Evolutionary conservation across 2,113 vertebrate species (phyloP).

Genomic region (Sapajus apella): DNA sequence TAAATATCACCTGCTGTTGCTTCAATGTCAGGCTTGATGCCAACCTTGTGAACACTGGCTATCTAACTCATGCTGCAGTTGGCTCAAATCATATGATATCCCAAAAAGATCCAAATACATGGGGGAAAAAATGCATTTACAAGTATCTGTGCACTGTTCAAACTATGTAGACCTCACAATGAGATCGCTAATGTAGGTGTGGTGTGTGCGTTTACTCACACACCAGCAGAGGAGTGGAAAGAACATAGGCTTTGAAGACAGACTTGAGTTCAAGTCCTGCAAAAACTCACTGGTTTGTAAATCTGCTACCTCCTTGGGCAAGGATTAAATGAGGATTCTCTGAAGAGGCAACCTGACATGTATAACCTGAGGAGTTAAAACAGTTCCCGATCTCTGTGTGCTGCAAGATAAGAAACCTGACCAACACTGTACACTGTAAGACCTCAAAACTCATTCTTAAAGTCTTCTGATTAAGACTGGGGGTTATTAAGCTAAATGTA

Average conservation of each 20-base stretch:
- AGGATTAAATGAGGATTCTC: background rate
- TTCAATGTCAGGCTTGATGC: background rate
- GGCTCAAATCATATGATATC: background rate
- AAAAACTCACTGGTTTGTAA: background rate
- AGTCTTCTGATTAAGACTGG: background rate
- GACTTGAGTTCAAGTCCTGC: background rate
- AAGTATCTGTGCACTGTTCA: background rate
- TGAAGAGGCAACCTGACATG: background rate
- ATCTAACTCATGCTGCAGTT: background rate
- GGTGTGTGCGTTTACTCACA: background rate
- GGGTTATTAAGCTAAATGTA: background rate
- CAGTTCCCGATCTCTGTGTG: background rate
- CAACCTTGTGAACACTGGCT: background rate
- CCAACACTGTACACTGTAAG: background rate
- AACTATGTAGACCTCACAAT: rapidly evolving
- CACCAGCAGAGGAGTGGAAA: background rate
- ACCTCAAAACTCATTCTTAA: background rate
- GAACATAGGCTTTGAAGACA: background rate
- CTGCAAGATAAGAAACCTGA: background rate
- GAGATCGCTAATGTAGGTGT: background rate
- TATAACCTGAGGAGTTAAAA: too few relatives aligned
- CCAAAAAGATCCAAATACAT: background rate
- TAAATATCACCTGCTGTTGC: background rate
- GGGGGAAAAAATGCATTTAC: background rate
- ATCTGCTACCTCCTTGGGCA: background rate